A percentile compares a stretch with the other conserved stretches of the same genome.
Conservation (phyloP, 2,797 vertebrate genomes). For the Bradypus variegatus region DNA sequence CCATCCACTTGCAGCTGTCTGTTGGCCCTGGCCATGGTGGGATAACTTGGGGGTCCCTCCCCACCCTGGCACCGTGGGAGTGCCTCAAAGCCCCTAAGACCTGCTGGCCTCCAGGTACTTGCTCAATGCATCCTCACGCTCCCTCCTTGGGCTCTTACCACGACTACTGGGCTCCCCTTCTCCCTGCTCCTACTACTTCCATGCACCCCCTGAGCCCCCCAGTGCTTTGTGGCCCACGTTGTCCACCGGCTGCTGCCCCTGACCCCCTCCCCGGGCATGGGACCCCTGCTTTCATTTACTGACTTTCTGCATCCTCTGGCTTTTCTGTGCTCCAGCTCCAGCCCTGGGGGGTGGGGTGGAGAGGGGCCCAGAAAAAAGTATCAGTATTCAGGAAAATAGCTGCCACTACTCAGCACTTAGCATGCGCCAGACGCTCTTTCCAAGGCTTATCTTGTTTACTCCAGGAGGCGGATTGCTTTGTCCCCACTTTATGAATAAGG, state of each 20-base stretch:
- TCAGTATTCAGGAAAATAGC: neutral
- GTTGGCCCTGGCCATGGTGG: neutral
- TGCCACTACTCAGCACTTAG: fast-evolving
- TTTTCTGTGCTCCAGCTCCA: neutral
- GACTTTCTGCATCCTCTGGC: neutral
- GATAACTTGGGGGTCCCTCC: too few relatives aligned
- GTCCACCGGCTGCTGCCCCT: neutral
- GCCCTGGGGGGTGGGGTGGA: neutral
- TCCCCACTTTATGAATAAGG: neutral
- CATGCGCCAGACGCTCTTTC: fast-evolving
- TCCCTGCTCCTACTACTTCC: neutral
- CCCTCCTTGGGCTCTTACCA: too few relatives aligned
- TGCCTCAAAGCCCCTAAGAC: neutral
- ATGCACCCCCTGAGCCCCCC: neutral
- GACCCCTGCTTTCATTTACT: neutral
- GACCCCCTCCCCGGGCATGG: neutral
- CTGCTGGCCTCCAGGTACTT: neutral
- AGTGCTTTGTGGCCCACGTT: neutral
- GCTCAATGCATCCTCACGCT: neutral
- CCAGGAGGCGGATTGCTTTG: neutral
- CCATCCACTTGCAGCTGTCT: neutral
- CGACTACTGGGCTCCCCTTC: too few relatives aligned
- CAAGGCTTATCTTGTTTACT: neutral
- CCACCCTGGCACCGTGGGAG: fast-evolving
- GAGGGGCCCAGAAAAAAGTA: neutral